These are phyloP conservation scores for Heliconius aoede DNA, from an alignment of 2,888 invertebrate species.

Conservation along the genomic window DNA sequence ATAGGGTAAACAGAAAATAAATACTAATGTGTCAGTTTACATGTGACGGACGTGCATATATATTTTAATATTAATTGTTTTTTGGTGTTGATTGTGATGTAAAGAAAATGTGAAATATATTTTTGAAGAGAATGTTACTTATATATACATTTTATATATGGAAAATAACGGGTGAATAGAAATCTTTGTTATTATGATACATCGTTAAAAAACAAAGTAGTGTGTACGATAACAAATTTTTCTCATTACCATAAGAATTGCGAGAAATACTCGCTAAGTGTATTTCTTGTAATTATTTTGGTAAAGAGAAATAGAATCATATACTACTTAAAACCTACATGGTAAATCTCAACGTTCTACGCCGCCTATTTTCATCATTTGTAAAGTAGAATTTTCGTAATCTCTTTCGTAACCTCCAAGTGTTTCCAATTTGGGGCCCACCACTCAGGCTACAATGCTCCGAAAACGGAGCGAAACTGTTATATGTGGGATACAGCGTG, in stretches of 20 bases:
- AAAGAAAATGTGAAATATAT: background rate
- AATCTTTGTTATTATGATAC: background rate
- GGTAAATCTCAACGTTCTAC: no score
- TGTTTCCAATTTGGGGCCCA: no score
- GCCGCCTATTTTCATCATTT: background rate
- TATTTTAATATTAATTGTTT: background rate
- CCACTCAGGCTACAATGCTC: no score
- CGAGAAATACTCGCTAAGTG: background rate
- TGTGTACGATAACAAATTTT: background rate
- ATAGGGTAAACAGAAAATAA: background rate
- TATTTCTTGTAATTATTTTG: no score
- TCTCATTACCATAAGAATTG: background rate
- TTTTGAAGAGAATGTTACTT: background rate
- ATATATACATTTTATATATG: constrained; percentile 1
- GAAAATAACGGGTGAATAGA: constrained; percentile 4
- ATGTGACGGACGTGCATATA: background rate
- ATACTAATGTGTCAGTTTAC: background rate
- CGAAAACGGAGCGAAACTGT: no score
- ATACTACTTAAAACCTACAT: no score
- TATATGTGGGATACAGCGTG: no score
- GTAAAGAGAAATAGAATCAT: no score
- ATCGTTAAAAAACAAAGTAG: no score
- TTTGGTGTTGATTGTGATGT: background rate
- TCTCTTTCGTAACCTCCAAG: background rate
- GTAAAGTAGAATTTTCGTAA: background rate